A percentile compares a stretch with the other conserved stretches of the same genome.
Evolutionary conservation across 1,140 invertebrate genomes (phyloP).

Genomic region (Atta cephalotes): DNA sequence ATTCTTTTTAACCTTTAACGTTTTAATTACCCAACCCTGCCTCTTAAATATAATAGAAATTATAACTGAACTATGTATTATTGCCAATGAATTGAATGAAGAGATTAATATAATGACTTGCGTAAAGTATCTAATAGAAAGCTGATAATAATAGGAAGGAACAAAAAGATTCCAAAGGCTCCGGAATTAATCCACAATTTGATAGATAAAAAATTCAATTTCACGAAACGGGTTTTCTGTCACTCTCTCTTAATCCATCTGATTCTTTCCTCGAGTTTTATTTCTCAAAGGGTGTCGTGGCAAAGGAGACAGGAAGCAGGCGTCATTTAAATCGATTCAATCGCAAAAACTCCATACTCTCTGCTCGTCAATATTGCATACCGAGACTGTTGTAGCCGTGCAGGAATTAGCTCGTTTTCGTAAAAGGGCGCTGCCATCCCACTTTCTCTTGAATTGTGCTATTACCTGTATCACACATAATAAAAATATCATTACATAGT

Average conservation of each 20-base stretch:
- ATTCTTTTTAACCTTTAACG: no score
- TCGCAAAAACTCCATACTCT: neutral
- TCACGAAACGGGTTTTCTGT: neutral
- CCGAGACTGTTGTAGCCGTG: constrained; percentile 94
- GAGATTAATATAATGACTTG: neutral
- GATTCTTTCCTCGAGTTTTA: constrained; percentile 2
- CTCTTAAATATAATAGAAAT: neutral
- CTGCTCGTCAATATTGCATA: constrained; percentile 83
- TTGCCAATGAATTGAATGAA: neutral
- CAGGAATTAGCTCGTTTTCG: constrained; percentile 92
- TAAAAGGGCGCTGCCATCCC: constrained; percentile 90
- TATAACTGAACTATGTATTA: neutral
- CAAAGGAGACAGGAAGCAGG: neutral
- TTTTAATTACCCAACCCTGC: no score
- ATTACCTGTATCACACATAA: constrained; percentile 87
- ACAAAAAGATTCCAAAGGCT: neutral
- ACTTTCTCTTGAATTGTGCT: constrained; percentile 92
- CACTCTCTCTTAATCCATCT: constrained; percentile 9
- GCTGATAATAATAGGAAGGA: neutral
- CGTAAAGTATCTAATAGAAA: neutral
- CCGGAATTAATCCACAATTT: constrained; percentile 25
- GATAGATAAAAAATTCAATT: constrained; percentile 43
- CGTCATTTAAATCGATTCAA: constrained; percentile 1
- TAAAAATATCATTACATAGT: constrained; percentile 50
- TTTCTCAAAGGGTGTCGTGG: neutral